Evolutionary conservation across 2,888 invertebrate genomes (phyloP).

Genomic region (Scotopteryx bipunctaria): DNA sequence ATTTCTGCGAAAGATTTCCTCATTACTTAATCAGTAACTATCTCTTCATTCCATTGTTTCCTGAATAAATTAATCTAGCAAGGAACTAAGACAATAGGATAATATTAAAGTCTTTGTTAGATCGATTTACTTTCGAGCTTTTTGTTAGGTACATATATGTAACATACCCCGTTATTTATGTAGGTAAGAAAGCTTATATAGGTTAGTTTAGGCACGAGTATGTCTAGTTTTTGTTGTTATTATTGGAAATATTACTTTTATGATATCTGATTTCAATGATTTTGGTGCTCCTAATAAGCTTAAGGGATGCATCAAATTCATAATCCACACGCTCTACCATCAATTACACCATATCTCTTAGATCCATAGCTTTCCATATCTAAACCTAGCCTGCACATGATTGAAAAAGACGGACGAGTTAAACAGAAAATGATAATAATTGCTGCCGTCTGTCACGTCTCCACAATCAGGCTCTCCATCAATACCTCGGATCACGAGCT

Average conservation of each 20-base stretch:
- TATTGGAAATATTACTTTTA: no score
- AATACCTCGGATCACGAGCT: constrained; percentile 8
- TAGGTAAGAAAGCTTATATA: no score
- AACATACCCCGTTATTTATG: neutral
- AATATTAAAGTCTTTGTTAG: constrained; percentile 2
- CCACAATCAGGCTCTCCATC: constrained; percentile 22
- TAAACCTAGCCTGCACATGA: no score
- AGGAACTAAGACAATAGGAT: constrained; percentile 18
- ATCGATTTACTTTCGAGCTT: constrained; percentile 1
- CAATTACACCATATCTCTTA: no score
- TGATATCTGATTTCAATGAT: no score
- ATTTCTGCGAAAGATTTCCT: constrained; percentile 7
- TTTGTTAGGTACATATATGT: neutral
- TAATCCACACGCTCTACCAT: no score
- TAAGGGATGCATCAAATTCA: no score
- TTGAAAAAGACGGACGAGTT: neutral
- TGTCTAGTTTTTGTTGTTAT: no score
- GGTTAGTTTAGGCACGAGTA: no score
- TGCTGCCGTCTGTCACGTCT: constrained; percentile 5
- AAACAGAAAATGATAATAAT: neutral
- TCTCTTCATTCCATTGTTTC: constrained; percentile 11
- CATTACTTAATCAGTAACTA: constrained; percentile 16
- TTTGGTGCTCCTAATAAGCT: no score
- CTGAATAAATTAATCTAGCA: constrained; percentile 15
- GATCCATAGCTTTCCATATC: no score